A percentile compares a stretch with the other conserved stretches of the same genome.
Conservation (phyloP, 1,140 invertebrate species). For the Drosophila neocordata region DNA sequence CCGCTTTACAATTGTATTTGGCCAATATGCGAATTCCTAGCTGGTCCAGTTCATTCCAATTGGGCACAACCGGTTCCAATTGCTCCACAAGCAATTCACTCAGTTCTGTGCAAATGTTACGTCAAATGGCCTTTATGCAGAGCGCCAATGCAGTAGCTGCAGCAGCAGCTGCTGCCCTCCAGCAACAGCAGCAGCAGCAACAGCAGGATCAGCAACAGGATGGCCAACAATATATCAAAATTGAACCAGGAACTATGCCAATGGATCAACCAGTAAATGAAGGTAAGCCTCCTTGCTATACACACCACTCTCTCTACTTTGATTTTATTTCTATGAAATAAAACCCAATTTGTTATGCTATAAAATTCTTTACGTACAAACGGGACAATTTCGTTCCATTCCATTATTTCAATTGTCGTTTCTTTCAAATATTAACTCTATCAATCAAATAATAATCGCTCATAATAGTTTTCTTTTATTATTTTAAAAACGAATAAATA, state of each 20-base stretch:
- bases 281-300: background rate
- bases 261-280: background rate
- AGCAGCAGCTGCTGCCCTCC: constrained; percentile 29
- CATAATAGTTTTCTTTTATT: too few relatives aligned
- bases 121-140: constrained; percentile 69
- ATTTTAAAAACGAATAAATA: too few relatives aligned
- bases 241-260: background rate
- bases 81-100: constrained; percentile 27
- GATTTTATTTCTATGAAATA: too few relatives aligned
- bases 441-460: too few relatives aligned
- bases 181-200: constrained; percentile 11
- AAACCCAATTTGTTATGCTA: too few relatives aligned
- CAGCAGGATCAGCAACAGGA: background rate
- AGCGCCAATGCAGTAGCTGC: constrained; percentile 53
- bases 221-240: background rate
- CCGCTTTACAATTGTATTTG: constrained; percentile 60
- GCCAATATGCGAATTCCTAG: constrained; percentile 49
- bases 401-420: too few relatives aligned
- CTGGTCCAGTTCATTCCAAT: constrained; percentile 47
- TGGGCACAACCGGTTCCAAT: constrained; percentile 12
- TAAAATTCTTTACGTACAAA: too few relatives aligned
- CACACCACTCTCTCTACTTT: background rate
- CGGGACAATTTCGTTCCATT: too few relatives aligned
- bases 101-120: constrained; percentile 48
- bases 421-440: too few relatives aligned